A percentile compares a stretch with the other conserved stretches of the same genome.
These are phyloP conservation scores for Ethmia dodecea DNA, from an alignment of 2,888 invertebrate species.

Conservation along the genomic window DNA sequence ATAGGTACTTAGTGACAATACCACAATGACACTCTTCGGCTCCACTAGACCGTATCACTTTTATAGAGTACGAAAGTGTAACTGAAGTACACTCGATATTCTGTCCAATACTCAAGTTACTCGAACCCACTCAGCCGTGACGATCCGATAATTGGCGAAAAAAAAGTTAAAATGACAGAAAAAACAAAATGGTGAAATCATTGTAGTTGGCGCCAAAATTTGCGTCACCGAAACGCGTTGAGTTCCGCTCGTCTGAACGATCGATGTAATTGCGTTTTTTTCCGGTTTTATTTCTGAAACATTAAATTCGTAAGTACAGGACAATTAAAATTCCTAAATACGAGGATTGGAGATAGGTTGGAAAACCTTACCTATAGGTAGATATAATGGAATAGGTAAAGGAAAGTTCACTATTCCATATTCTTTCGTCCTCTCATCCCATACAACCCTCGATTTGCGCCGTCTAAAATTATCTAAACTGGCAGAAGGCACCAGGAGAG, in stretches of 20 bases:
- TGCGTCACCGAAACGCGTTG: constrained; percentile 29
- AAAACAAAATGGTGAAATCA: constrained; percentile 24
- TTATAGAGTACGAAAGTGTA: constrained; percentile 19
- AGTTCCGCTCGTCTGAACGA: constrained; percentile 15
- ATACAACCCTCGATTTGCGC: neutral
- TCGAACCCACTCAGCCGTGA: constrained; percentile 11
- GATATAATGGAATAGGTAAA: too few species aligned
- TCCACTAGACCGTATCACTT: constrained; percentile 18
- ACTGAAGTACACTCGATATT: constrained; percentile 15
- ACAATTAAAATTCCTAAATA: constrained; percentile 1
- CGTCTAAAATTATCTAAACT: constrained; percentile 27
- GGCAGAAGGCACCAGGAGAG: constrained; percentile 43
- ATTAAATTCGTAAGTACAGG: constrained; percentile 1
- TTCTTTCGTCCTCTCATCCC: too few species aligned
- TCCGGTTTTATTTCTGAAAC: constrained; percentile 1
- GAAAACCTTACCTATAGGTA: too few species aligned
- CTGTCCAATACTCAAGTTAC: constrained; percentile 13
- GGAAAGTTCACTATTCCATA: too few species aligned
- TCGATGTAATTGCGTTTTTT: constrained; percentile 19
- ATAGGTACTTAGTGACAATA: constrained; percentile 1
- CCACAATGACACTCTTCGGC: constrained; percentile 22
- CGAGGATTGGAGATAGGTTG: too few species aligned
- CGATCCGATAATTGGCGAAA: constrained; percentile 19
- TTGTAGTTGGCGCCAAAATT: constrained; percentile 41
- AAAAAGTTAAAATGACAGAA: constrained; percentile 12